These are phyloP conservation scores for Dromius quadrimaculatus DNA, from an alignment of 2,888 invertebrate genomes.

Conservation along the genomic window DNA sequence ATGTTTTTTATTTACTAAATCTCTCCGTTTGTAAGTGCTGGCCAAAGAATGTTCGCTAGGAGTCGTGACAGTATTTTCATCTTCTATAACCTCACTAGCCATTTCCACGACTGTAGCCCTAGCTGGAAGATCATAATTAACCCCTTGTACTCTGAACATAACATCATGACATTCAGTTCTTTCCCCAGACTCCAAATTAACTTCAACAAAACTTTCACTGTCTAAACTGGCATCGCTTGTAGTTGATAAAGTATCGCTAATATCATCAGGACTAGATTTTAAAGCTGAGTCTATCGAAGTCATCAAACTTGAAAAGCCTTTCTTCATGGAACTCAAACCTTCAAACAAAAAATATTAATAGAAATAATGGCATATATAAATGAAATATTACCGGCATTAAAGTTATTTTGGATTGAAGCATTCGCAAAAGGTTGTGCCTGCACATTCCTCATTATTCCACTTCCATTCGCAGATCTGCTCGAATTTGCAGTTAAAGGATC, in stretches of 20 bases:
- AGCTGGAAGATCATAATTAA: slow-evolving; percentile 57
- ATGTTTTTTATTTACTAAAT: slow-evolving; percentile 72
- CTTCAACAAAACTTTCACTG: slow-evolving; percentile 86
- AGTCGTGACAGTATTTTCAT: slow-evolving; percentile 78
- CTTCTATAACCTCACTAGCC: slow-evolving; percentile 87
- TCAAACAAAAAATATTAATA: slow-evolving; percentile 53
- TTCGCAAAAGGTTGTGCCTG: slow-evolving; percentile 56
- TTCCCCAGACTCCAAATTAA: slow-evolving; percentile 70
- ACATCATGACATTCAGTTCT: slow-evolving; percentile 76
- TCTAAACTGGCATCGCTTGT: slow-evolving; percentile 89
- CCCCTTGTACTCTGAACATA: slow-evolving; percentile 71
- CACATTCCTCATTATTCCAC: slow-evolving; percentile 52
- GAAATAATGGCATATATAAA: slow-evolving; percentile 1
- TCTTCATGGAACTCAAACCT: slow-evolving; percentile 84
- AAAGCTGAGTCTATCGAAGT: slow-evolving; percentile 87
- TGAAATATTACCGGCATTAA: slow-evolving; percentile 67
- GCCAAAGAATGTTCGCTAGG: slow-evolving; percentile 87
- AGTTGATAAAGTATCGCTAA: slow-evolving; percentile 80
- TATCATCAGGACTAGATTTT: slow-evolving; percentile 79
- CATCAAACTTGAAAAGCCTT: slow-evolving; percentile 85
- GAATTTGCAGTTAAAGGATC: slow-evolving; percentile 51
- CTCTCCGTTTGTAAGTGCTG: slow-evolving; percentile 82
- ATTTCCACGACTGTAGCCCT: slow-evolving; percentile 74
- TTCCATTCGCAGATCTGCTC: slow-evolving; percentile 53
- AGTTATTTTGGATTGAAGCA: slow-evolving; percentile 65